Percentiles rank a stretch among this genome's conserved stretches.
phyloP scores from a whole-genome alignment of 1,140 invertebrate genomes.

The Phthorimaea operculella region DNA sequence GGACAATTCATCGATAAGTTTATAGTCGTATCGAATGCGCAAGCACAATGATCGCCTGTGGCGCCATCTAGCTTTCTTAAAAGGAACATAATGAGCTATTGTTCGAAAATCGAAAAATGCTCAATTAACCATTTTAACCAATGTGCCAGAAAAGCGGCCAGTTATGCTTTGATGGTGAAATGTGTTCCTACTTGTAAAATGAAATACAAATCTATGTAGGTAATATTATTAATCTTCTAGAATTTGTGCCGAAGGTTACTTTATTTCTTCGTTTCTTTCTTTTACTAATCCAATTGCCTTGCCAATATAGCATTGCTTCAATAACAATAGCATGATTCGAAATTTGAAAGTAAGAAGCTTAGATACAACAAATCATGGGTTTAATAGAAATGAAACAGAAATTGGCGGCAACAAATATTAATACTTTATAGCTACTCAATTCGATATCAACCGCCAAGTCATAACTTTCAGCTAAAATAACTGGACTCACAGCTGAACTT shows the following conservation, averaged over 20 bases:
- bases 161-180: no score
- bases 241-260: no score
- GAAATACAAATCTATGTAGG: no score
- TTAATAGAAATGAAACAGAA: background rate
- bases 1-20: slow-evolving; percentile 28
- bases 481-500: background rate
- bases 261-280: no score
- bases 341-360: no score
- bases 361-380: background rate
- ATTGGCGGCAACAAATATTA: background rate
- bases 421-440: background rate
- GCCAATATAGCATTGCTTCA: no score
- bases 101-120: slow-evolving; percentile 50
- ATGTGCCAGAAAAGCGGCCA: no score
- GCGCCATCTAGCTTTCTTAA: slow-evolving; percentile 49
- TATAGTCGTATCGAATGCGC: slow-evolving; percentile 23
- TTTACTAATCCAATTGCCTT: no score
- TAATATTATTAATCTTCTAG: no score
- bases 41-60: slow-evolving; percentile 56
- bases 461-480: background rate
- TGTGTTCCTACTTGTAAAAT: no score
- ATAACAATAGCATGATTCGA: no score
- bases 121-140: slow-evolving; percentile 34
- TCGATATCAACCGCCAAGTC: background rate
- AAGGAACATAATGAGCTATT: slow-evolving; percentile 59